Base-by-base conservation (phyloP, 2,888 invertebrate species). In the Nemoura dubitans region DNA sequence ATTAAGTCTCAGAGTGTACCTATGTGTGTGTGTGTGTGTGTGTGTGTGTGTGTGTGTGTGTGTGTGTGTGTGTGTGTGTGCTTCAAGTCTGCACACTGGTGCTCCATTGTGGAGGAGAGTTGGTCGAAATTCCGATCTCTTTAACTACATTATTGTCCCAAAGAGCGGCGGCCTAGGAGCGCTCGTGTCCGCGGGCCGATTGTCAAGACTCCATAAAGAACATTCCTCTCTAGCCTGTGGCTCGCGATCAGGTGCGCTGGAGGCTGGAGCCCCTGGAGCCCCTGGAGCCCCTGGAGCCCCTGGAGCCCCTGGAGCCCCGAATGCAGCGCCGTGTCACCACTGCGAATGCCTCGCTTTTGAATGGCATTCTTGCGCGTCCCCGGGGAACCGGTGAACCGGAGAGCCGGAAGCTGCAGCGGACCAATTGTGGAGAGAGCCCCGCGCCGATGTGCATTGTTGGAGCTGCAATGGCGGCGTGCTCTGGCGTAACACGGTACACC, bases 201-300 rank as follows among this genome's bases (percentile, higher is more conserved):
- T 84, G 84, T 84, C 76, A n/a, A n/a, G 25, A 81, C 7, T 83
- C 84, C 59, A 84, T 59, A 84, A 84, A 84, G 84, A 84, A 84
- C 84, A 84, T 84, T 84, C 84, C 84, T 84, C 26, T 3, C 16
- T 10, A 36, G 36, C 21, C 59, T 59, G 59, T 21, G 59, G 59
- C 36, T 36, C 26, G n/a, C 42, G 59, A 59, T 84, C 84, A 84
- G 84, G 84, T 84, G 84, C 76, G 76, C 81, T 27, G 3, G 76
- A 10, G 36, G 5, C 36, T 10, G 5, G 36, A 10, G 36, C 36
- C 36, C 36, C 10, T 3, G 36, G 36, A n/a, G n/a, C n/a, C n/a
- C 36, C 36, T 10, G 5, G 10, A 36, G 36, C 36, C 36, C 36
- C 36, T 10, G 5, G 36, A 10, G 36, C 36, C 36, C 36, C 10